Evolutionary conservation across 2,113 vertebrate genomes (phyloP), one percentile per base, ranked within the genome.

Genomic region (Stegastes partitus): DNA sequence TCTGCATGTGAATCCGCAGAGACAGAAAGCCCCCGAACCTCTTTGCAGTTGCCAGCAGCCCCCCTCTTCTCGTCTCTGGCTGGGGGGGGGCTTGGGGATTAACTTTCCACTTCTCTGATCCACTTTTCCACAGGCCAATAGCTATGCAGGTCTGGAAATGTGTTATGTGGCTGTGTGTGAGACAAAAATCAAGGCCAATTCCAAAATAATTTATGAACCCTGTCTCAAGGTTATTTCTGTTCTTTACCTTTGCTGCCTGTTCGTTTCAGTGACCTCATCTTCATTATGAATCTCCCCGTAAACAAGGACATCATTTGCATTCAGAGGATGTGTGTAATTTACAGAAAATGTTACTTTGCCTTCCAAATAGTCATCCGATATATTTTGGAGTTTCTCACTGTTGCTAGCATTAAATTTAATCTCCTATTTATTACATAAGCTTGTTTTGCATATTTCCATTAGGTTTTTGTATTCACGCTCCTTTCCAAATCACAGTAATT

Each of bases 91-190:
- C 83, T 87, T 72, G 73, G 85, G 91, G 88, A 90, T 92, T 93
- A 90, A 91, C 89, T 92, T 93, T 91, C 90, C 90, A 85, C 85
- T 90, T 81, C 82, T 83, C 82, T 89, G 91, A 93, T 93, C 88
- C 89, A 92, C 90, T 93, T 92, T 91, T 87, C 84, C 83, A 85
- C 78, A 65, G 83, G 85, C 87, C 87, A 86, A 83, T 83, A 72
- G 83, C 88, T 79, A 68, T 74, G 77, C 81, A 69, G 79, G 73
- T 86, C 89, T 89, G 87, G 78, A 86, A 89, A 87, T 79, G 69
- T 87, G 85, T 88, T 82, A 68, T 79, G 77, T 88, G 87, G 71
- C 75, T 86, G 64, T 49, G 31, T 77, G 83, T 86, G 89, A 90
- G 85, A 87, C 82, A 84, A 85, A 84, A 90, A 87, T 89, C 81